Base-by-base conservation (phyloP, 2,888 invertebrate genomes). In the Fissipunctia ypsillon region DNA sequence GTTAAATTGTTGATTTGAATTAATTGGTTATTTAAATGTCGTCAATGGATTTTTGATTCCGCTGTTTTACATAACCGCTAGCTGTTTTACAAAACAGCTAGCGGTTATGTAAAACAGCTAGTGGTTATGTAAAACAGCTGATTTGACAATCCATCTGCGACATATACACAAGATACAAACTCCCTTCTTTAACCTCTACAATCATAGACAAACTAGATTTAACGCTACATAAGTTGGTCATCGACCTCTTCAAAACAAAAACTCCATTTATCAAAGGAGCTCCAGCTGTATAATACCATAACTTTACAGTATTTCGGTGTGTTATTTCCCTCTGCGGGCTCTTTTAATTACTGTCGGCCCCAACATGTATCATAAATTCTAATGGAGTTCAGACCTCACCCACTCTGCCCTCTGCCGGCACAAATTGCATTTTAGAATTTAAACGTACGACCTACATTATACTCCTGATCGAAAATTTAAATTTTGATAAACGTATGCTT, bases 291-390 rank as follows among this genome's bases (percentile, higher is more conserved):
- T 88, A 87, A 90, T 89, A 85, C 84, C 88, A 88, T 90, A 92
- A 92, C 87, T 85, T 85, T 71, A 81, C 75, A 84, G 81, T 76
- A 84, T 85, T 87, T 88, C 89, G 90, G 89, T 90, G 88, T 90
- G 90, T 91, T 93, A 92, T 93, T 89, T 92, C 91, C 91, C 94
- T 93, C 92, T 87, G 93, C 89, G 94, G 94, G 90, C 93, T 93
- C 94, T 94, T 94, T 94, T 95, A 95, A 95, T 95, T 95, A 95
- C 94, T 88, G 90, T 89, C 89, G 90, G 91, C 90, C 90, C 92
- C 90, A 89, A 89, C 91, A 93, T 93, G 94, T 94, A 92, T 95
- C 95, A 95, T 95, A 95, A 95, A 95, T 95, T 95, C 93, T 95
- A 95, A 95, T 95, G 94, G 93, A 94, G 91, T 91, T 86, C 77